phyloP scores from a whole-genome alignment of 2,113 vertebrate species.

The Ptilonorhynchus violaceus region DNA sequence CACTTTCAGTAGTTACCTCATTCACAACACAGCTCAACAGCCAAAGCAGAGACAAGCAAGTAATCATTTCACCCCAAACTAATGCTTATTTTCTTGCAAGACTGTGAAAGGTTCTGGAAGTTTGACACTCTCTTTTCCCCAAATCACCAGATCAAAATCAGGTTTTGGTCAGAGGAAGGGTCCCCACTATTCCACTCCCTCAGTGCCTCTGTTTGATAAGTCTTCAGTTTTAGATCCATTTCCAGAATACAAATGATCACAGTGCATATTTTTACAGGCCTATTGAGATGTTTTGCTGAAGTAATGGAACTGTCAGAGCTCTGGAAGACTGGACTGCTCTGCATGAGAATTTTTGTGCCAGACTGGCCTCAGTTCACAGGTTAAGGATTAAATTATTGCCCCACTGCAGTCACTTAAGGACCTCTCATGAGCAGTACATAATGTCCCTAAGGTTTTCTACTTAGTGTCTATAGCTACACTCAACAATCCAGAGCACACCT shows the following conservation, averaged over 20 bases:
- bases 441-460: not conserved
- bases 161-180: not conserved
- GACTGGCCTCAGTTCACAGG: not conserved
- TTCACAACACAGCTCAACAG: not conserved
- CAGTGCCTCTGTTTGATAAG: not conserved
- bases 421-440: not conserved
- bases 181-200: not conserved
- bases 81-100: not conserved
- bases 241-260: not conserved
- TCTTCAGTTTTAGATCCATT: not conserved
- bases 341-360: not conserved
- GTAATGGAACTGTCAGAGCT: not conserved
- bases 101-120: not conserved
- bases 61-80: not conserved
- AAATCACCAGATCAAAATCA: not conserved
- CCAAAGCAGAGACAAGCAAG: not conserved
- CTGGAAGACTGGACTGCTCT: not conserved
- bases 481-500: not conserved
- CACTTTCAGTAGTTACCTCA: not conserved
- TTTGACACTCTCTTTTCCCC: not conserved
- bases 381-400: not conserved
- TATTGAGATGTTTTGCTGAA: not conserved
- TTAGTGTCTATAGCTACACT: not conserved
- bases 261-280: not conserved
- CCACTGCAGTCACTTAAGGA: not conserved